Percentiles rank a stretch among this genome's conserved stretches.
phyloP scores from a whole-genome alignment of 2,113 vertebrate genomes.

The Callospermophilus lateralis region DNA sequence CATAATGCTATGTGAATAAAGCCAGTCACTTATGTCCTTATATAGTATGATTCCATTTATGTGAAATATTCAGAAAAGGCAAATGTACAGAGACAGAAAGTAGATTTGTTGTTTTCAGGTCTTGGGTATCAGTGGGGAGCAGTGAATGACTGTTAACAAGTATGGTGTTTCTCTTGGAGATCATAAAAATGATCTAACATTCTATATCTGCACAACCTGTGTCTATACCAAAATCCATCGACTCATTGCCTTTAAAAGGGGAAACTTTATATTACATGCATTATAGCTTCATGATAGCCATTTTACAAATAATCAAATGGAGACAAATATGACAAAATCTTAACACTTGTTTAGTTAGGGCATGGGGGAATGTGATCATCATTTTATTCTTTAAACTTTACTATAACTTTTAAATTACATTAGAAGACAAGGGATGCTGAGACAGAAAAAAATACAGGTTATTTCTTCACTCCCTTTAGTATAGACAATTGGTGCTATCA shows the following conservation, averaged over 20 bases:
- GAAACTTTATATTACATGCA: background rate
- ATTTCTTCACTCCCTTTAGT: background rate
- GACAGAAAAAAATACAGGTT: background rate
- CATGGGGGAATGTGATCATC: background rate
- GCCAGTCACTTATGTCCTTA: too few species aligned
- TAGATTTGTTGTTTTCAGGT: background rate
- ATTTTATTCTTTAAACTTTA: conserved; percentile 13
- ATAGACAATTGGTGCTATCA: background rate
- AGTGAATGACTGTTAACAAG: background rate
- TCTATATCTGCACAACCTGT: background rate
- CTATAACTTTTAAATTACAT: background rate
- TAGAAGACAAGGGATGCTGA: background rate
- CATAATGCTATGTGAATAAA: background rate
- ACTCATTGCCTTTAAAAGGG: too few species aligned
- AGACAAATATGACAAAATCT: background rate
- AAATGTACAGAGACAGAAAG: too few species aligned
- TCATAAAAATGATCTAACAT: background rate
- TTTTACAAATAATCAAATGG: background rate
- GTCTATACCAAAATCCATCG: too few species aligned
- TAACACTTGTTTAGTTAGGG: background rate
- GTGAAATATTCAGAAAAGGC: background rate
- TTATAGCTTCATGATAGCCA: background rate
- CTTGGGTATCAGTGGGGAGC: background rate
- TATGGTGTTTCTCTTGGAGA: background rate
- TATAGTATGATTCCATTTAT: background rate